Percentiles rank a stretch among this genome's conserved stretches.
phyloP scores from a whole-genome alignment of 2,113 vertebrate species.

The Oncorhynchus nerka region DNA sequence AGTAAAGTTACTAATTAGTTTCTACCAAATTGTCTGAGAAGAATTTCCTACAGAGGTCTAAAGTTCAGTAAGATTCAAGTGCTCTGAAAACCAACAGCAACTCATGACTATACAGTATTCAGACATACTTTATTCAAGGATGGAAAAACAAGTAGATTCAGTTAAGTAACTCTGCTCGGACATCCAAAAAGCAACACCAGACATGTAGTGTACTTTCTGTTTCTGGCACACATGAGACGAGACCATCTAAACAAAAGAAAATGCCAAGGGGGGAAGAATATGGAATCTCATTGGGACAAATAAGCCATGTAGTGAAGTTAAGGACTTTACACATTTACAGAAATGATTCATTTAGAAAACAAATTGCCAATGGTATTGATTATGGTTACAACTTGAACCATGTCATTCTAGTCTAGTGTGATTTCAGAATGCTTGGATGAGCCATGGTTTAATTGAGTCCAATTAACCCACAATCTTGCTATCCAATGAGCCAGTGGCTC shows the following conservation, averaged over 20 bases:
- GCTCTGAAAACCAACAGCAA: neutral
- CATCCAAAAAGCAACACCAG: neutral
- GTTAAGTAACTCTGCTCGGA: neutral
- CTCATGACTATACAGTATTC: neutral
- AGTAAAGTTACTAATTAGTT: neutral
- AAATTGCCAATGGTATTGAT: neutral
- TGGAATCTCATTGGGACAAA: neutral
- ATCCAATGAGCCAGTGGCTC: constrained; percentile 7
- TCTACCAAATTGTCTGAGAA: neutral
- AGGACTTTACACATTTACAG: neutral
- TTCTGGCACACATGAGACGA: neutral
- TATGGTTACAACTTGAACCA: neutral
- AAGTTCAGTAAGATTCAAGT: neutral
- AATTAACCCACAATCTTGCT: constrained; percentile 25
- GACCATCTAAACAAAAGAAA: neutral
- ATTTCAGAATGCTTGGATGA: neutral
- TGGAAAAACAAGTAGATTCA: neutral
- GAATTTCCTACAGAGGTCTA: too few species aligned
- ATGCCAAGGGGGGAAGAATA: neutral
- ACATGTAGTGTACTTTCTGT: neutral
- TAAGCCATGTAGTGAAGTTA: neutral
- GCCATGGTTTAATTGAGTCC: neutral
- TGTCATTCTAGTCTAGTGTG: neutral
- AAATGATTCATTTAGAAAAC: neutral
- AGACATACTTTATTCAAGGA: constrained; percentile 24